phyloP scores from a whole-genome alignment of 2,113 vertebrate genomes.

The Papio anubis region DNA sequence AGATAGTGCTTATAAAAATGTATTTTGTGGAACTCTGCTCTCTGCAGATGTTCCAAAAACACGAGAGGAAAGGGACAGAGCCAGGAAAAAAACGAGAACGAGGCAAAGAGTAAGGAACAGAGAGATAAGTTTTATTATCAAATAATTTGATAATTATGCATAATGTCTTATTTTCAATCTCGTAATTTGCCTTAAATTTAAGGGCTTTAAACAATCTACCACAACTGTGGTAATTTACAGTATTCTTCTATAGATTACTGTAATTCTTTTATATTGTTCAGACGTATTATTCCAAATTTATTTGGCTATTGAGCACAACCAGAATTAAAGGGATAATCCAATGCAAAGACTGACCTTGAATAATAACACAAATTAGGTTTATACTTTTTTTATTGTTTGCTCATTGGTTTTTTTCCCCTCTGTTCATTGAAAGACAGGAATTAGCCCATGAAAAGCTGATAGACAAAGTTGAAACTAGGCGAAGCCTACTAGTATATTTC shows the following conservation, averaged over 20 bases:
- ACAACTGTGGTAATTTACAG: neutral
- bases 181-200: neutral
- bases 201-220: neutral
- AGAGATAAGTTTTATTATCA: neutral
- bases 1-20: neutral
- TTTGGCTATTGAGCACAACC: neutral
- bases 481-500: neutral
- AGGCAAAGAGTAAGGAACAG: neutral
- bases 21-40: neutral
- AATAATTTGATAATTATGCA: neutral
- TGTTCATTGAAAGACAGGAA: neutral
- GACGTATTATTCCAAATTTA: neutral
- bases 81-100: neutral
- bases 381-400: neutral
- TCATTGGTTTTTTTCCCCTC: neutral
- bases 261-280: neutral
- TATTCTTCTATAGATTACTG: neutral
- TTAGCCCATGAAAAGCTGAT: neutral
- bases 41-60: neutral
- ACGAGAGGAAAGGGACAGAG: neutral
- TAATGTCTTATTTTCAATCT: neutral
- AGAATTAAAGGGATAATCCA: neutral
- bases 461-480: neutral
- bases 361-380: neutral
- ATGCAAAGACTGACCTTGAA: neutral